A percentile compares a stretch with the other conserved stretches of the same genome.
Evolutionary conservation across 2,113 vertebrate genomes (phyloP).

Genomic region (Pipra filicauda): DNA sequence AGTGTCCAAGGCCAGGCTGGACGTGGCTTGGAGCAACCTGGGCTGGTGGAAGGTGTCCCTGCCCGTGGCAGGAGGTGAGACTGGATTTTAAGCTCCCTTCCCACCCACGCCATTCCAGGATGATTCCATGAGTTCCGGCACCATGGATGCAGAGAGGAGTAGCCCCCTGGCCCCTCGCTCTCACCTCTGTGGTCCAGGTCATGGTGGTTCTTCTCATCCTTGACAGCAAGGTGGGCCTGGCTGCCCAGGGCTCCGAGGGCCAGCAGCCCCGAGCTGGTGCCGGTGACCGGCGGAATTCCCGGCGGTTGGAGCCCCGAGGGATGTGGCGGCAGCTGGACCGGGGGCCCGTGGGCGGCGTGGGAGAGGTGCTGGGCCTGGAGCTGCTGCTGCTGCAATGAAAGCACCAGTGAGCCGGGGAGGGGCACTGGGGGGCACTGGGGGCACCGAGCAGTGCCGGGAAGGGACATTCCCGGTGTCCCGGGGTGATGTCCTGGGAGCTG

Average conservation of each 20-base stretch:
- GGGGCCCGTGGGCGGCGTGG: constrained; percentile 91
- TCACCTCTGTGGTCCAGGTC: constrained; percentile 97
- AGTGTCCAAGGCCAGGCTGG: accelerated
- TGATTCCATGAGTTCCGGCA: too few relatives aligned
- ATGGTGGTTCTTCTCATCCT: constrained; percentile 97
- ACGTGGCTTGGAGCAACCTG: neutral
- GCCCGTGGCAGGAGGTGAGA: neutral
- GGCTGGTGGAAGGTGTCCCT: neutral
- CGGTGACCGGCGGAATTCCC: constrained; percentile 85
- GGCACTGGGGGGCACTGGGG: neutral
- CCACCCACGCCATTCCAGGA: accelerated
- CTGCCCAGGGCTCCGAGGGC: constrained; percentile 89
- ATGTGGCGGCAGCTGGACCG: constrained; percentile 91
- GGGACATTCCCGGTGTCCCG: neutral
- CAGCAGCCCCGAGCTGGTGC: constrained; percentile 87
- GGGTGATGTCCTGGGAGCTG: neutral
- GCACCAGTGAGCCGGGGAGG: constrained; percentile 5
- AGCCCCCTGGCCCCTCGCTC: neutral
- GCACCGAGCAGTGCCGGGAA: neutral
- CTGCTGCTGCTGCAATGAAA: constrained; percentile 92
- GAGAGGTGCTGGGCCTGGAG: constrained; percentile 97
- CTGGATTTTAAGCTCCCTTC: neutral
- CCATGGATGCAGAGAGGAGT: neutral
- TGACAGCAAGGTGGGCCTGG: constrained; percentile 92
- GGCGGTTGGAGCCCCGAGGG: constrained; percentile 92